Percentiles rank a stretch among this genome's conserved stretches.
These are phyloP conservation scores for Philaethria dido DNA, from an alignment of 2,888 invertebrate genomes.

Conservation along the genomic window DNA sequence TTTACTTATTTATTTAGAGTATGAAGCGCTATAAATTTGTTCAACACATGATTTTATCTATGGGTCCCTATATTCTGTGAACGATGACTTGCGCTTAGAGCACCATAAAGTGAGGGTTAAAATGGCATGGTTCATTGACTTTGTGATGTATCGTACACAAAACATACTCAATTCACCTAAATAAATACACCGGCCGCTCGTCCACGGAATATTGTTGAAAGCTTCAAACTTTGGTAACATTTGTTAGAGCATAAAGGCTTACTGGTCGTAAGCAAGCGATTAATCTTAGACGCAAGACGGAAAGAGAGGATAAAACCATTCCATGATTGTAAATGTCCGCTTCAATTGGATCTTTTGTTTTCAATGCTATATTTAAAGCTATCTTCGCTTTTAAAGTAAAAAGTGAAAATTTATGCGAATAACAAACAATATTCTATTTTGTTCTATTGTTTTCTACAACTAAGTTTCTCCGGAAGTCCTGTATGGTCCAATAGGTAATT, in stretches of 20 bases:
- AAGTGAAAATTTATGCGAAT: no score
- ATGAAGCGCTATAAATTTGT: not conserved
- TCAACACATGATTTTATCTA: not conserved
- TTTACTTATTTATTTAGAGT: not conserved
- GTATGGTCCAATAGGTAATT: no score
- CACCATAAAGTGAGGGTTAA: slow-evolving; percentile 9
- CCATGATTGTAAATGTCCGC: not conserved
- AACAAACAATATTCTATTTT: no score
- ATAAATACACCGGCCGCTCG: slow-evolving; percentile 19
- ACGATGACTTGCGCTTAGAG: slow-evolving; percentile 4
- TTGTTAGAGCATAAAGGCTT: slow-evolving; percentile 18
- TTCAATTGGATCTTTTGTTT: slow-evolving; percentile 9
- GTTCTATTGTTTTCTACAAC: no score
- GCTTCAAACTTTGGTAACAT: slow-evolving; percentile 18
- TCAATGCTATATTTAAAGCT: not conserved
- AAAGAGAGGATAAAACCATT: slow-evolving; percentile 15
- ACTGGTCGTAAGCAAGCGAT: slow-evolving; percentile 21
- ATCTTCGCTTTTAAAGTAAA: not conserved
- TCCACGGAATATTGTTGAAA: slow-evolving; percentile 4
- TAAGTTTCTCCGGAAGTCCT: no score
- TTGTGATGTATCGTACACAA: slow-evolving; percentile 13
- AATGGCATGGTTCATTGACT: slow-evolving; percentile 25
- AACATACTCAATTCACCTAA: slow-evolving; percentile 26
- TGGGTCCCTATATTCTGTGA: not conserved
- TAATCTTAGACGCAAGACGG: slow-evolving; percentile 20